phyloP scores from a whole-genome alignment of 2,888 invertebrate species.

The Zygaena filipendulae region DNA sequence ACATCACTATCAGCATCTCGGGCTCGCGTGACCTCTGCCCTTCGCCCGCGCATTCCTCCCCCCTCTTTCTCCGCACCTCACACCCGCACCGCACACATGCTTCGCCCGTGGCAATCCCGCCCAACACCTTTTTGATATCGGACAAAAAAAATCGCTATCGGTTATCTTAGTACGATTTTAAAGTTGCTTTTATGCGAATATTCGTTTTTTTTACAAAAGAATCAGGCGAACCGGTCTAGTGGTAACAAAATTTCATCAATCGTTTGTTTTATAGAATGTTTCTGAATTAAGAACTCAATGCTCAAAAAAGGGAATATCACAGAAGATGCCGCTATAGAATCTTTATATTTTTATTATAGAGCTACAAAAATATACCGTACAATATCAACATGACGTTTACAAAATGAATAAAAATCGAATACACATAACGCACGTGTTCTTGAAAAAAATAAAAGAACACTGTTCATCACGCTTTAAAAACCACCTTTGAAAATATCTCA shows the following conservation, averaged over 20 bases:
- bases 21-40: constrained; percentile 58
- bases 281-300: too few relatives aligned
- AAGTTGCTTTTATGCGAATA: too few relatives aligned
- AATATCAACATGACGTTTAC: too few relatives aligned
- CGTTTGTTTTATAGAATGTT: too few relatives aligned
- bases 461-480: constrained; percentile 41
- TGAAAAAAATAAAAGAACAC: constrained; percentile 22
- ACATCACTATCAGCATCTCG: constrained; percentile 25
- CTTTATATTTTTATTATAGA: too few relatives aligned
- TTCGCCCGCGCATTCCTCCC: constrained; percentile 28
- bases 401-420: constrained; percentile 5
- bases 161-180: too few relatives aligned
- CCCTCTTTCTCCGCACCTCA: constrained; percentile 8
- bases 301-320: too few relatives aligned
- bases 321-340: too few relatives aligned
- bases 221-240: too few relatives aligned
- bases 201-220: too few relatives aligned
- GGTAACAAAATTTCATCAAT: too few relatives aligned
- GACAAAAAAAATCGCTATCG: constrained; percentile 44
- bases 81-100: constrained; percentile 29
- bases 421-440: constrained; percentile 17
- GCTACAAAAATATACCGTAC: too few relatives aligned
- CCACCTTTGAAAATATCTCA: constrained; percentile 42
- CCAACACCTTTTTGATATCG: constrained; percentile 50
- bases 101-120: constrained; percentile 47